Conservation (phyloP, 2,113 vertebrate species). For the Cranoglanis bouderius region DNA sequence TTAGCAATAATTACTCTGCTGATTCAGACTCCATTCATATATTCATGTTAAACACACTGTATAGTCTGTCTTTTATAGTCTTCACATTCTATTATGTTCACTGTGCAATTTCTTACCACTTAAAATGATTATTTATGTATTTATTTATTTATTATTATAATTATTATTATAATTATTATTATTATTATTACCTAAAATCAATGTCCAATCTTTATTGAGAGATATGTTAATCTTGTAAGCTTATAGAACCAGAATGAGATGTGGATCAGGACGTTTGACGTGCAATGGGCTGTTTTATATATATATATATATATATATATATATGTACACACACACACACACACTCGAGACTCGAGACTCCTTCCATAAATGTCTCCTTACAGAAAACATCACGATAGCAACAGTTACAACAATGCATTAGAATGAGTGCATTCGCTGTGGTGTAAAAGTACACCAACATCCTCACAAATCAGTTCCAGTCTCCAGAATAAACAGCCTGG, state of each 20-base stretch:
- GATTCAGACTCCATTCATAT: not conserved
- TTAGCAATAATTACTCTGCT: not conserved
- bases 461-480: not conserved
- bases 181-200: not conserved
- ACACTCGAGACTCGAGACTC: too few relatives aligned
- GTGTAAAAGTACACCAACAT: not conserved
- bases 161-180: too few relatives aligned
- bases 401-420: not conserved
- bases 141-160: too few relatives aligned
- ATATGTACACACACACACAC: too few relatives aligned
- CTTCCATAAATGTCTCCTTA: not conserved
- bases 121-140: too few relatives aligned
- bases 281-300: not conserved
- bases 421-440: not conserved
- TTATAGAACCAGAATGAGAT: not conserved
- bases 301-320: too few relatives aligned
- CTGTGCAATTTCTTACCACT: not conserved
- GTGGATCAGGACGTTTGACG: not conserved
- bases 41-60: not conserved
- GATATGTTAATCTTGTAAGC: not conserved
- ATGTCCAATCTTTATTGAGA: not conserved
- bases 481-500: not conserved
- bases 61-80: not conserved
- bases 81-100: not conserved
- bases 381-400: not conserved